Conservation (phyloP, 2,113 vertebrate species). For the Ctenomys sociabilis region DNA sequence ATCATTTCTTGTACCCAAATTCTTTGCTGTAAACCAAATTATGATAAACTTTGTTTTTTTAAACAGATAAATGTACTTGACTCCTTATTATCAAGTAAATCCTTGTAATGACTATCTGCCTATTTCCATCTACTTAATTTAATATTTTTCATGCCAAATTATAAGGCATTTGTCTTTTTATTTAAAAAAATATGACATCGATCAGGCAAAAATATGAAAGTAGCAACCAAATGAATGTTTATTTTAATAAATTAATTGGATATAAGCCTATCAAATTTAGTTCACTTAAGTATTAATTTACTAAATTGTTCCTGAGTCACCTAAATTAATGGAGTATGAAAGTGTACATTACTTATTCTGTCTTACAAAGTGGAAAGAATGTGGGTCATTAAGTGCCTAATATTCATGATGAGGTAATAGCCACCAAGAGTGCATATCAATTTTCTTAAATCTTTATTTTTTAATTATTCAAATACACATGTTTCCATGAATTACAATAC, state of each 20-base stretch:
- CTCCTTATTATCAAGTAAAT: neutral
- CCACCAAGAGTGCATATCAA: neutral
- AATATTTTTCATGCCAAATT: neutral
- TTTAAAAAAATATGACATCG: neutral
- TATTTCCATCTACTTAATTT: neutral
- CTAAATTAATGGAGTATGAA: slow-evolving; percentile 66
- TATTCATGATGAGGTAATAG: slow-evolving; percentile 37
- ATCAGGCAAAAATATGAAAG: neutral
- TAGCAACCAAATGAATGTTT: slow-evolving; percentile 29
- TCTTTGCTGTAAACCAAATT: neutral
- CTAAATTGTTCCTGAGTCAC: slow-evolving; percentile 54
- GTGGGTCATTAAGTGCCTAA: slow-evolving; percentile 68
- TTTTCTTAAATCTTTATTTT: slow-evolving; percentile 3
- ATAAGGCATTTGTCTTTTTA: neutral
- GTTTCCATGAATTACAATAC: neutral
- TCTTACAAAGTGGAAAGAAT: slow-evolving; percentile 60
- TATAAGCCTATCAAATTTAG: slow-evolving; percentile 38
- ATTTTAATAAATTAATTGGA: slow-evolving; percentile 49
- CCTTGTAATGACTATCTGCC: neutral
- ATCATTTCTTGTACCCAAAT: neutral
- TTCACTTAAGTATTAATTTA: slow-evolving; percentile 61
- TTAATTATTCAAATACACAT: slow-evolving; percentile 3
- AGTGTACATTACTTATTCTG: slow-evolving; percentile 52
- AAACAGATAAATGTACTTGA: neutral
- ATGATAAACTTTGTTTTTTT: neutral